These are phyloP conservation scores for Discoglossus pictus DNA, from an alignment of 2,797 vertebrate genomes.

Conservation along the genomic window DNA sequence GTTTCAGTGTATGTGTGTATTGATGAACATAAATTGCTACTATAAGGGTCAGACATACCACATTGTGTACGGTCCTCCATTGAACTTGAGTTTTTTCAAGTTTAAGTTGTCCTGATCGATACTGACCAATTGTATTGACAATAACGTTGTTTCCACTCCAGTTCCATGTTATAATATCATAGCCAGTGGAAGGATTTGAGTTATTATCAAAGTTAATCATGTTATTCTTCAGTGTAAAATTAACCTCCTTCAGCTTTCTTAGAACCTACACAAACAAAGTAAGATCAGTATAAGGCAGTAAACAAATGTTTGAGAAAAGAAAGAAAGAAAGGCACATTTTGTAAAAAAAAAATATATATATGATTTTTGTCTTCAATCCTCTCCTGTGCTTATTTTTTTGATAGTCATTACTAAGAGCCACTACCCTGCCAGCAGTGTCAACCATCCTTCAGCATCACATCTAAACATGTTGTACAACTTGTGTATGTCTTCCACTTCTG, in stretches of 20 bases:
- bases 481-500: too few relatives aligned
- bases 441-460: too few relatives aligned
- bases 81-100: background rate
- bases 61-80: background rate
- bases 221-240: background rate
- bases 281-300: too few relatives aligned
- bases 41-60: conserved; percentile 21
- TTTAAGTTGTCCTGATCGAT: background rate
- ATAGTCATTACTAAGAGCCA: too few relatives aligned
- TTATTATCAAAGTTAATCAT: conserved; percentile 1
- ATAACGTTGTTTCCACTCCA: background rate
- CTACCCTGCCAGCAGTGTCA: too few relatives aligned
- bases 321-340: too few relatives aligned
- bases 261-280: conserved; percentile 10
- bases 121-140: background rate
- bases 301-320: too few relatives aligned
- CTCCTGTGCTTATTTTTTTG: too few relatives aligned
- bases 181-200: conserved; percentile 11
- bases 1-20: conserved; percentile 10
- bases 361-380: too few relatives aligned
- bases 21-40: conserved; percentile 45
- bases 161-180: conserved; percentile 8
- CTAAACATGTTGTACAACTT: too few relatives aligned
- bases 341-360: too few relatives aligned
- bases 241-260: background rate